Conservation (phyloP, 2,888 invertebrate genomes). For the Dyspetes luteomarginatus region DNA sequence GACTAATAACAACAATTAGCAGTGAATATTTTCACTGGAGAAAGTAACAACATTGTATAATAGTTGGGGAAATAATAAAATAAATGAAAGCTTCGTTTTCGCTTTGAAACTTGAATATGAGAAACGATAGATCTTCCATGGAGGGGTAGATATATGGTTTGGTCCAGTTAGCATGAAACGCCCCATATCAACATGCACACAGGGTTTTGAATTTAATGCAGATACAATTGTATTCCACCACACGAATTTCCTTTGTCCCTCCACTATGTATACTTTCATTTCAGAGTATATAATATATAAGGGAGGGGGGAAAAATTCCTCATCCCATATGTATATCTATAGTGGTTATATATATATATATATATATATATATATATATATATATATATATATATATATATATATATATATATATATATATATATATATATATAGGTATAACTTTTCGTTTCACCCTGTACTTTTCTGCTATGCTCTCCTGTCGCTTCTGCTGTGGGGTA, state of each 20-base stretch:
- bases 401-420: background rate
- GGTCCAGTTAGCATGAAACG: background rate
- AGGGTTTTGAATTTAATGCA: slow-evolving; percentile 16
- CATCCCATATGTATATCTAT: background rate
- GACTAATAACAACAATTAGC: too few relatives aligned
- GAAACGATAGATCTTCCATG: too few relatives aligned
- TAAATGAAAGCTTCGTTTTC: too few relatives aligned
- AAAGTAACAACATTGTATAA: too few relatives aligned
- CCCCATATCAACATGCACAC: background rate
- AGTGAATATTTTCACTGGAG: too few relatives aligned
- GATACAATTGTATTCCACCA: slow-evolving; percentile 28
- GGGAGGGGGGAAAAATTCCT: slow-evolving; percentile 37
- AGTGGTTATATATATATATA: too few relatives aligned
- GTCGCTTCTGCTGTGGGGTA: slow-evolving; percentile 38
- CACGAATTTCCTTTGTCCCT: slow-evolving; percentile 34
- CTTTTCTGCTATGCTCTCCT: slow-evolving; percentile 26
- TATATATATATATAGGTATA: slow-evolving; percentile 5
- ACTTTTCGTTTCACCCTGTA: slow-evolving; percentile 44
- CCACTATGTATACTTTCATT: slow-evolving; percentile 34
- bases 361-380: too few relatives aligned
- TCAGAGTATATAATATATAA: background rate
- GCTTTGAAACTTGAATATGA: too few relatives aligned
- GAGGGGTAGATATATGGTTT: background rate
- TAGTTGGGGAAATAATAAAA: too few relatives aligned
- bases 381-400: too few relatives aligned